Evolutionary conservation across 2,113 vertebrate species (phyloP).

Genomic region (Panurus biarmicus): DNA sequence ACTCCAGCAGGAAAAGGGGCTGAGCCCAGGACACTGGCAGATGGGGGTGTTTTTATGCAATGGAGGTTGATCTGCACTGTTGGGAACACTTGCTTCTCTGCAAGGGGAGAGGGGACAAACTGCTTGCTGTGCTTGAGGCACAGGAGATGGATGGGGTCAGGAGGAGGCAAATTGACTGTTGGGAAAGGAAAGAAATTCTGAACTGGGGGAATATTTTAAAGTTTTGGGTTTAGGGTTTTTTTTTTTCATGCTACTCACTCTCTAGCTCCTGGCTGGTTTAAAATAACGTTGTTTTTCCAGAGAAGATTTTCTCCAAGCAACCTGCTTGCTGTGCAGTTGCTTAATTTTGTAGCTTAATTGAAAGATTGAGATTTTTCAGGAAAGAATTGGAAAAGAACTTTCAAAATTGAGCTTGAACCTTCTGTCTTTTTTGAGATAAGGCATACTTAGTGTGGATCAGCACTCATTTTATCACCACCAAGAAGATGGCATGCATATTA

Average conservation of each 20-base stretch:
- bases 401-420: background rate
- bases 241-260: background rate
- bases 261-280: background rate
- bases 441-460: background rate
- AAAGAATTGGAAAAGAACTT: background rate
- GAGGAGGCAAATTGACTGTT: accelerated
- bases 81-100: background rate
- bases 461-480: background rate
- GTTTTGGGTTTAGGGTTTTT: background rate
- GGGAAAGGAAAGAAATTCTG: background rate
- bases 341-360: background rate
- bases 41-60: background rate
- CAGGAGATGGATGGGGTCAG: background rate
- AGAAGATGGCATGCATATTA: background rate
- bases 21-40: background rate
- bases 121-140: background rate
- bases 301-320: background rate
- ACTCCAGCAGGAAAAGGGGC: background rate
- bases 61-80: background rate
- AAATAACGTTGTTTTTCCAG: background rate
- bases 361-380: background rate
- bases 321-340: background rate
- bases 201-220: background rate
- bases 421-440: background rate
- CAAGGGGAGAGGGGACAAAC: background rate